Percentiles rank a stretch among this genome's conserved stretches.
Evolutionary conservation across 2,888 invertebrate species (phyloP).

Genomic region (Dinocampus coccinellae): DNA sequence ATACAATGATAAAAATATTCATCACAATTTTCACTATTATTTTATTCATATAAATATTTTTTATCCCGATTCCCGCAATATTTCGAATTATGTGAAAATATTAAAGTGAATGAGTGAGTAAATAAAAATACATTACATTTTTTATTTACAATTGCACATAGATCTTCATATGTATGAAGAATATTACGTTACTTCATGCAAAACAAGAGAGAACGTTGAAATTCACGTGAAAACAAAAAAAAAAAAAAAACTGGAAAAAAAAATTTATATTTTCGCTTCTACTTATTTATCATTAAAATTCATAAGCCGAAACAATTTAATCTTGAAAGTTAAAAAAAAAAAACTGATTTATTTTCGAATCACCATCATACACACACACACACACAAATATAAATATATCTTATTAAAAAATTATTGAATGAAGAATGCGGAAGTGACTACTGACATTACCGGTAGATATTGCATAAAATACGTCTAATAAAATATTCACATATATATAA

Average conservation of each 20-base stretch:
- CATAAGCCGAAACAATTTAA: no score
- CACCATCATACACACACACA: no score
- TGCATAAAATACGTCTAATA: not conserved
- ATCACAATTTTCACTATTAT: not conserved
- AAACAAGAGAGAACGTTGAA: no score
- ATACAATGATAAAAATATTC: no score
- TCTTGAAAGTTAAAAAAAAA: no score
- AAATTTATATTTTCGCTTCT: no score
- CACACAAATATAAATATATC: no score
- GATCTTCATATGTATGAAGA: not conserved
- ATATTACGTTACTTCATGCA: not conserved
- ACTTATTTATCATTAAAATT: no score
- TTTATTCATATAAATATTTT: not conserved
- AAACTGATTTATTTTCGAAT: no score
- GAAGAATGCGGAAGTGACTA: not conserved
- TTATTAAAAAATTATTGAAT: no score
- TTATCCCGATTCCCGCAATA: not conserved
- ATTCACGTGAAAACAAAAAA: no score
- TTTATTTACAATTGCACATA: not conserved
- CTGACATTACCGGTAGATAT: constrained; percentile 1
- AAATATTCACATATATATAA: not conserved
- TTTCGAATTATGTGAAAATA: not conserved
- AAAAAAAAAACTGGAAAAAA: no score
- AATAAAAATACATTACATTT: not conserved
- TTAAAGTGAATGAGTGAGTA: not conserved